Evolutionary conservation across 2,797 vertebrate species (phyloP).

Genomic region (Manis javanica): DNA sequence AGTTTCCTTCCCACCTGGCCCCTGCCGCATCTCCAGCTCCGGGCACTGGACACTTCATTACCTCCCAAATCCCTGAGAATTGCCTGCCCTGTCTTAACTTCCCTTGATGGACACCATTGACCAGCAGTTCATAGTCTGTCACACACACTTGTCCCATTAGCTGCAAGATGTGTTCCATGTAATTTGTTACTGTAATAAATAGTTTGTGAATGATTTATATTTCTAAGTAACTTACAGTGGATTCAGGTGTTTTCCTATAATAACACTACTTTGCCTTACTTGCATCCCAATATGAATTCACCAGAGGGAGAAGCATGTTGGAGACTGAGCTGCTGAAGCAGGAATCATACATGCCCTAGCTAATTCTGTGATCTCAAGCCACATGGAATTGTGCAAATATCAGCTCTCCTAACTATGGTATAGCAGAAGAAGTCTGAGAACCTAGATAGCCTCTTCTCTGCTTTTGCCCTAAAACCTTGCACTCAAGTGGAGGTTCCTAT

Average conservation of each 20-base stretch:
- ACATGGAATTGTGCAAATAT: not conserved
- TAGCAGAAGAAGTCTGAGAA: not conserved
- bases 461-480: conserved; percentile 16
- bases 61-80: not conserved
- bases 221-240: not conserved
- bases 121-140: not conserved
- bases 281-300: not conserved
- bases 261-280: not conserved
- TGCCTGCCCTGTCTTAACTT: not conserved
- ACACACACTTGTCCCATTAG: not conserved
- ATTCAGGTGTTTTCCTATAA: not conserved
- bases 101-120: not conserved
- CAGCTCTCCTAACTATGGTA: not conserved
- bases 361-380: not conserved
- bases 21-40: not conserved
- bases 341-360: not conserved
- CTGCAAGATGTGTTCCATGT: not conserved
- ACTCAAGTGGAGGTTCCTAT: not conserved
- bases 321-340: not conserved
- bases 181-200: not conserved
- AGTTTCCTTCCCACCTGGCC: not conserved
- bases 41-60: not conserved
- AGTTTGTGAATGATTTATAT: not conserved
- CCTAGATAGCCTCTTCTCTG: not conserved
- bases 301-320: not conserved